Percentiles rank a stretch among this genome's conserved stretches.
These are phyloP conservation scores for Ivindomyrus marchei DNA, from an alignment of 2,113 vertebrate genomes.

Conservation along the genomic window DNA sequence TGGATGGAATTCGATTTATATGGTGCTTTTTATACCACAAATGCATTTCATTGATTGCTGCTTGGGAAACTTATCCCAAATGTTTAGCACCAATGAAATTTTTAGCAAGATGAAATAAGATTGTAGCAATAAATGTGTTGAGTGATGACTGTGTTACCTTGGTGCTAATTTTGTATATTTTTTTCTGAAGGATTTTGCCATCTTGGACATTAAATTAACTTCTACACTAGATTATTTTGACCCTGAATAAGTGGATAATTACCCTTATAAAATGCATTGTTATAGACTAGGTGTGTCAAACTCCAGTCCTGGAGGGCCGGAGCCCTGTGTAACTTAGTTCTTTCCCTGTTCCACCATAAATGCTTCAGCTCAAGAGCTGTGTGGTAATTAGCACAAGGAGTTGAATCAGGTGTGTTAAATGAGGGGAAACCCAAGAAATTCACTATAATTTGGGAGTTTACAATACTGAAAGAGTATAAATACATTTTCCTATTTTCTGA, in stretches of 20 bases:
- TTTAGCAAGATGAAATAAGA: background rate
- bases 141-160: background rate
- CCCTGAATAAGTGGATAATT: background rate
- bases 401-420: no score
- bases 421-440: background rate
- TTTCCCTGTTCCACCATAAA: no score
- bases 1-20: background rate
- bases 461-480: background rate
- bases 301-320: no score
- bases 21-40: background rate
- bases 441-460: background rate
- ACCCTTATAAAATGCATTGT: background rate
- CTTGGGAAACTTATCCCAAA: background rate
- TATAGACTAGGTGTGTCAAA: no score
- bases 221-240: background rate
- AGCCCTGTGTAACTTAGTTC: no score
- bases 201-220: background rate
- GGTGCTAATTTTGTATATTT: background rate
- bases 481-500: background rate
- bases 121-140: background rate
- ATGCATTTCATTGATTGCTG: background rate
- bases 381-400: no score
- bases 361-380: no score
- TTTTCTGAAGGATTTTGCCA: background rate
- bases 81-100: background rate